Evolutionary conservation across 2,797 vertebrate species (phyloP).

Genomic region (Coranthus polyacanthus): DNA sequence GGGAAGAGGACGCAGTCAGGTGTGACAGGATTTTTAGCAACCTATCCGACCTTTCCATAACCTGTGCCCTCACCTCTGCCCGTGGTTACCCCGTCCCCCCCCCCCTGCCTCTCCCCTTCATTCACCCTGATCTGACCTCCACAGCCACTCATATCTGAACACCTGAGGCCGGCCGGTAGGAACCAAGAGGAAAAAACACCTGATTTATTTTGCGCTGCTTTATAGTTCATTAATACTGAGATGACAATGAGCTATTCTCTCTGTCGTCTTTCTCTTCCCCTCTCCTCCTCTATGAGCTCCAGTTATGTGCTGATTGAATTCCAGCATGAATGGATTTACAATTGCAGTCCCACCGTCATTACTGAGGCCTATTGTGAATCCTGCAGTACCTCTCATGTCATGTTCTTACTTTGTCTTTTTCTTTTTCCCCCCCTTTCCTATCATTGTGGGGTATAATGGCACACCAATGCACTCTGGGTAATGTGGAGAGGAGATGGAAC

Average conservation of each 20-base stretch:
- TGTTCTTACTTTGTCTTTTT: constrained; percentile 33
- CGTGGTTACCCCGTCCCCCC: neutral
- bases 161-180: neutral
- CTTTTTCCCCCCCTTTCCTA: constrained; percentile 16
- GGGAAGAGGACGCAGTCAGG: constrained; percentile 22
- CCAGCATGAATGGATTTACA: constrained; percentile 65
- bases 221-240: constrained; percentile 28
- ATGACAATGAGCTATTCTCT: constrained; percentile 21
- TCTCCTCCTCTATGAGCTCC: constrained; percentile 16
- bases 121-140: constrained; percentile 1
- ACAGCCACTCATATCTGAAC: constrained; percentile 10
- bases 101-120: neutral
- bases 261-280: neutral
- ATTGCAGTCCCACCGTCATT: constrained; percentile 47
- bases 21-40: constrained; percentile 42
- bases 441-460: constrained; percentile 51
- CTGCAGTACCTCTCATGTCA: constrained; percentile 30
- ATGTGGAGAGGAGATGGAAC: constrained; percentile 66
- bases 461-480: constrained; percentile 73
- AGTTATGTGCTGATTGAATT: constrained; percentile 69
- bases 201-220: constrained; percentile 48
- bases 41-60: constrained; percentile 10
- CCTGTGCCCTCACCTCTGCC: constrained; percentile 20
- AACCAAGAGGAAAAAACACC: constrained; percentile 12
- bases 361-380: constrained; percentile 34